These are phyloP conservation scores for Temnothorax curvispinosus DNA, from an alignment of 1,140 invertebrate genomes.

Conservation along the genomic window DNA sequence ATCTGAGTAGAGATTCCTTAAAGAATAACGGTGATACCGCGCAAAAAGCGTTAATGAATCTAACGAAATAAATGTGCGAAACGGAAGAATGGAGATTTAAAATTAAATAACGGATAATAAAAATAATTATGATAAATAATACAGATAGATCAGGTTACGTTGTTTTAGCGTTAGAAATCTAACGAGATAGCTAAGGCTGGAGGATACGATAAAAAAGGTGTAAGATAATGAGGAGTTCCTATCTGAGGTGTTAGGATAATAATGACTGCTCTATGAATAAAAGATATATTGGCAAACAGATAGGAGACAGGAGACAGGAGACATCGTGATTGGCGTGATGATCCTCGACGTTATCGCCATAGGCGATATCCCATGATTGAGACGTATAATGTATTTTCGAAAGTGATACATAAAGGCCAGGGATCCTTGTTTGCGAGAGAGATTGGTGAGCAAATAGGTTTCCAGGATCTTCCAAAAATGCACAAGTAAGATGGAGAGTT, in stretches of 20 bases:
- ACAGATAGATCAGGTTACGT: not conserved
- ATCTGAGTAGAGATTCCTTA: not conserved
- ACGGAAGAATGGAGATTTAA: not conserved
- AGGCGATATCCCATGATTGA: constrained; percentile 13
- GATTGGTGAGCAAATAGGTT: not conserved
- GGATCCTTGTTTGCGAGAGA: not conserved
- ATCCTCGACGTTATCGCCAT: constrained; percentile 17
- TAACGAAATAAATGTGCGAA: not conserved
- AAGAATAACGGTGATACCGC: not conserved
- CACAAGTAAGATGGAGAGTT: not conserved
- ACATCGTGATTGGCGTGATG: constrained; percentile 23
- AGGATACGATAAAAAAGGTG: not conserved
- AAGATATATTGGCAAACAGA: constrained; percentile 35
- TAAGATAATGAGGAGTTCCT: constrained; percentile 12
- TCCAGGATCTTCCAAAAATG: not conserved
- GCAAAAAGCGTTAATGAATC: not conserved
- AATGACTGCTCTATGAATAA: constrained; percentile 31
- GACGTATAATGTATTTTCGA: constrained; percentile 7
- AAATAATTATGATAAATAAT: not conserved
- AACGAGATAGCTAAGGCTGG: not conserved
- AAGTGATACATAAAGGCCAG: not conserved
- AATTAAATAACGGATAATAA: not conserved
- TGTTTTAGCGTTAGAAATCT: not conserved
- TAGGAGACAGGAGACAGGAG: not conserved
- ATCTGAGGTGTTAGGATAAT: not conserved